Conservation (phyloP, 2,888 invertebrate species). For the Lissonota sp. region DNA sequence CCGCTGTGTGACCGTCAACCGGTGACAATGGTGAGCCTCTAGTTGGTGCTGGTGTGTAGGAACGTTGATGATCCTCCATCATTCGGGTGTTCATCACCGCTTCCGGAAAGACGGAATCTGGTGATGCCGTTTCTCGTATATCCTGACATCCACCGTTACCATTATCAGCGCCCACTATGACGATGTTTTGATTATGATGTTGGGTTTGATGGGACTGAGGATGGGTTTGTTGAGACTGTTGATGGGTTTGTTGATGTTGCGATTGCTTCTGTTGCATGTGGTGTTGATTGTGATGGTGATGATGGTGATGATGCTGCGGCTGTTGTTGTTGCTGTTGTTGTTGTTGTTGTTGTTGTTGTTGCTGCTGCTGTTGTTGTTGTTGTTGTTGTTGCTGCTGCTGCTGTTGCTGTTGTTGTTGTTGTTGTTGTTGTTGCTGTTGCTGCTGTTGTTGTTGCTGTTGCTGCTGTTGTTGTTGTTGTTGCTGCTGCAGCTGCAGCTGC, state of each 20-base stretch:
- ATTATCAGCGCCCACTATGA: not conserved
- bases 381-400: conserved; percentile 61
- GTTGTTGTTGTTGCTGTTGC: conserved; percentile 61
- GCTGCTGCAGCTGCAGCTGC: conserved; percentile 74
- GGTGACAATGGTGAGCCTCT: conserved; percentile 85
- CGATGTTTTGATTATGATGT: conserved; percentile 69
- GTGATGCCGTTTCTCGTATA: conserved; percentile 81
- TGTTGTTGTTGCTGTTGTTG: conserved; percentile 68
- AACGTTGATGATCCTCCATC: conserved; percentile 73
- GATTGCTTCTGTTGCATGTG: conserved; percentile 71
- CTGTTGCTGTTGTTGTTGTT: conserved; percentile 24
- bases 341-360: conserved; percentile 79
- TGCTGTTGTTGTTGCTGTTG: conserved; percentile 72
- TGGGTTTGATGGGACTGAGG: conserved; percentile 67
- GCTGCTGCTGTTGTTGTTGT: conserved; percentile 79
- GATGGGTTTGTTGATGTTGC: conserved; percentile 44
- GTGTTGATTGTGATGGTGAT: conserved; percentile 35
- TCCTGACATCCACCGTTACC: conserved; percentile 54
- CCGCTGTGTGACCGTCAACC: conserved; percentile 83
- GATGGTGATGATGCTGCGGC: conserved; percentile 66
- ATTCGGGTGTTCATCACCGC: conserved; percentile 80
- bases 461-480: conserved; percentile 71
- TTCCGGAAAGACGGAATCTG: conserved; percentile 87
- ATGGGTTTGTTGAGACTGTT: conserved; percentile 40
- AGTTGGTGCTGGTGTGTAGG: conserved; percentile 77